Conservation (phyloP, 2,888 invertebrate genomes). For the Pseudolycoriella hygida region DNA sequence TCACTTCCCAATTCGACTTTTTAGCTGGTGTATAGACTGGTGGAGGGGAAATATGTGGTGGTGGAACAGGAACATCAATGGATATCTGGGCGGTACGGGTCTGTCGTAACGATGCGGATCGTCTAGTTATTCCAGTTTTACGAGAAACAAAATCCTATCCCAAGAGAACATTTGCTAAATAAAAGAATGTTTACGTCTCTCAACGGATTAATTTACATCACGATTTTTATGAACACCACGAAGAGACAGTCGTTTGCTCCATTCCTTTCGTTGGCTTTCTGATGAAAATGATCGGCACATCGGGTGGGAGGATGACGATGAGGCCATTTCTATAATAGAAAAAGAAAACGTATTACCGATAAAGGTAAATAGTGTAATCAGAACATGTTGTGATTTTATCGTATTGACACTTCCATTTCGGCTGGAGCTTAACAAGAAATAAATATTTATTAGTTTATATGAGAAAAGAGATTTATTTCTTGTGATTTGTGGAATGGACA, state of each 20-base stretch:
- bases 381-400: too few relatives aligned
- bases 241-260: slow-evolving; percentile 56
- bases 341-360: too few relatives aligned
- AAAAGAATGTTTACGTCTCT: too few relatives aligned
- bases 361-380: too few relatives aligned
- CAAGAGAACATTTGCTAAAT: not conserved
- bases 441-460: too few relatives aligned
- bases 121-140: slow-evolving; percentile 26
- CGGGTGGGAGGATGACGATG: slow-evolving; percentile 22
- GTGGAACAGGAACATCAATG: slow-evolving; percentile 21
- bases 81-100: slow-evolving; percentile 23
- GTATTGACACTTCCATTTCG: too few relatives aligned
- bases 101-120: slow-evolving; percentile 39
- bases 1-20: slow-evolving; percentile 83
- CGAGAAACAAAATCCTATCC: not conserved
- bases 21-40: slow-evolving; percentile 39
- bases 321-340: too few relatives aligned
- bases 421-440: too few relatives aligned
- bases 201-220: slow-evolving; percentile 15
- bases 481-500: too few relatives aligned
- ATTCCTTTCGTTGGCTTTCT: slow-evolving; percentile 47
- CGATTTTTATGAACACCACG: slow-evolving; percentile 31
- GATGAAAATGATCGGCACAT: slow-evolving; percentile 49
- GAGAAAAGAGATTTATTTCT: too few relatives aligned
- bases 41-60: slow-evolving; percentile 15